Evolutionary conservation across 2,797 vertebrate species (phyloP).

Genomic region (Sylvia borin): DNA sequence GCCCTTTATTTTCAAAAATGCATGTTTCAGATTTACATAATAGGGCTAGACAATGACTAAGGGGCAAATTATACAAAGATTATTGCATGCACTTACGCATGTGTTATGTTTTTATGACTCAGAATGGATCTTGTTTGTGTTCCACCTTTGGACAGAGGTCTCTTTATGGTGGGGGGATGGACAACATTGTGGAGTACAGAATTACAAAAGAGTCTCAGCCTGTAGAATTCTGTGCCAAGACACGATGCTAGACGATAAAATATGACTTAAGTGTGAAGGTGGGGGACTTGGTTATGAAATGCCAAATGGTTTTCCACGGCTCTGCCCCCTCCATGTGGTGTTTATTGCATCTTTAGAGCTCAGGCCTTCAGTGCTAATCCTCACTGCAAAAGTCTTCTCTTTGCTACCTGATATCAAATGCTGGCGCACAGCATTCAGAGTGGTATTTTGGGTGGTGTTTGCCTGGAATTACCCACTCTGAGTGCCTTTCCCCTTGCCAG

Average conservation of each 20-base stretch:
- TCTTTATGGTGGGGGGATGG: not conserved
- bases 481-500: not conserved
- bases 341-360: not conserved
- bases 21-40: constrained; percentile 75
- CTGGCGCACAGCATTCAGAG: not conserved
- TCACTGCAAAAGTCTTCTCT: not conserved
- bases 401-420: not conserved
- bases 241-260: constrained; percentile 56
- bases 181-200: constrained; percentile 24
- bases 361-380: not conserved
- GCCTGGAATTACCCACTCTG: not conserved
- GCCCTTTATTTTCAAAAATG: constrained; percentile 72
- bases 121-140: constrained; percentile 73
- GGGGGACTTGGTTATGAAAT: constrained; percentile 43
- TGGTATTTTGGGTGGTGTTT: not conserved
- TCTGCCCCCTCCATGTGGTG: not conserved
- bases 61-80: constrained; percentile 78
- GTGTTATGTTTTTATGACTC: constrained; percentile 76
- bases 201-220: constrained; percentile 67
- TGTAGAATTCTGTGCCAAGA: constrained; percentile 48
- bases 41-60: constrained; percentile 80
- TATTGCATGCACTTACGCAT: constrained; percentile 73
- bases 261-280: constrained; percentile 50
- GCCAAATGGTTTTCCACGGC: constrained; percentile 4
- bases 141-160: constrained; percentile 71